A percentile compares a stretch with the other conserved stretches of the same genome.
These are phyloP conservation scores for Eufriesea mexicana DNA, from an alignment of 1,140 invertebrate genomes.

Conservation along the genomic window DNA sequence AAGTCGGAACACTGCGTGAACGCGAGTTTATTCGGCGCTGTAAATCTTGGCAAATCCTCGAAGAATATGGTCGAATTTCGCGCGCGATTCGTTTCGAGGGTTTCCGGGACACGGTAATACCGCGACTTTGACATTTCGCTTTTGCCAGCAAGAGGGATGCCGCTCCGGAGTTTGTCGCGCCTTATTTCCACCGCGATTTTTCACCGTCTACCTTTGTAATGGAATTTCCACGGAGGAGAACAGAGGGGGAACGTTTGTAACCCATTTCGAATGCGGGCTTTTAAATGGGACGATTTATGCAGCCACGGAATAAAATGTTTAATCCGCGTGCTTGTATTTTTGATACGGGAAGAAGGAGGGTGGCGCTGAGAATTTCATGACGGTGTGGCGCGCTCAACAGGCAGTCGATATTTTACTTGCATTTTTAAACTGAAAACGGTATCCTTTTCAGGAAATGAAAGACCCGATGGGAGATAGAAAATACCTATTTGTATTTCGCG, in stretches of 20 bases:
- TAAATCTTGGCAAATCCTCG: constrained; percentile 42
- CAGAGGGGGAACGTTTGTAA: neutral
- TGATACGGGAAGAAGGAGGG: neutral
- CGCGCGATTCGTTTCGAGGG: constrained; percentile 23
- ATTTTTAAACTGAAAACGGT: neutral
- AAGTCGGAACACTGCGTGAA: constrained; percentile 26
- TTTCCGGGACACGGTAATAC: neutral
- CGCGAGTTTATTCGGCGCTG: constrained; percentile 39
- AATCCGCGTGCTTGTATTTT: neutral
- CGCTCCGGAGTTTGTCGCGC: neutral
- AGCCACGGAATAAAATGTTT: too few species aligned
- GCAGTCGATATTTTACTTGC: neutral
- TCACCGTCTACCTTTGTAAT: neutral
- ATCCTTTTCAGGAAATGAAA: too few species aligned
- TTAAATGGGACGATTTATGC: neutral
- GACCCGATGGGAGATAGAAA: too few species aligned
- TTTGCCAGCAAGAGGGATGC: too few species aligned
- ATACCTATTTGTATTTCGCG: too few species aligned
- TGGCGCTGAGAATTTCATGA: neutral
- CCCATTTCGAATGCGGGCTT: neutral
- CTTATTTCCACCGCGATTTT: neutral
- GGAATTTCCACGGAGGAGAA: neutral
- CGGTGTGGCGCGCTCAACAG: neutral
- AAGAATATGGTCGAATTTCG: constrained; percentile 38
- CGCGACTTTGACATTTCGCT: neutral